Percentiles rank a stretch among this genome's conserved stretches.
Evolutionary conservation across 2,113 vertebrate genomes (phyloP).

Genomic region (Upupa epops): DNA sequence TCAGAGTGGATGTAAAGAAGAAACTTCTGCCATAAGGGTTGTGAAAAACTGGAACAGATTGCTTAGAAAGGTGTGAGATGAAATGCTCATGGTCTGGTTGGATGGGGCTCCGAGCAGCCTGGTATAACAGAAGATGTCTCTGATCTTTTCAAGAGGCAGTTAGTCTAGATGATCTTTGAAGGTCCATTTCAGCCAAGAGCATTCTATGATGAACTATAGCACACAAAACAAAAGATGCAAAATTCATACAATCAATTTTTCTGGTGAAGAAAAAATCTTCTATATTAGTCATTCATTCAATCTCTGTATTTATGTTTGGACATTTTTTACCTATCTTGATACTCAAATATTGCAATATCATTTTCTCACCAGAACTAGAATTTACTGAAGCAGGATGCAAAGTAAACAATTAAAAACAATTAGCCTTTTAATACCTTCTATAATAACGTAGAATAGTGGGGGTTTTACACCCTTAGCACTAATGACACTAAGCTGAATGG

Average conservation of each 20-base stretch:
- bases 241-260: background rate
- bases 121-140: too few species aligned
- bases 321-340: background rate
- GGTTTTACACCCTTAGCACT: background rate
- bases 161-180: too few species aligned
- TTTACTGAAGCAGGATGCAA: background rate
- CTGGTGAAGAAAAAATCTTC: background rate
- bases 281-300: background rate
- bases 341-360: background rate
- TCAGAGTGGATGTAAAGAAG: too few species aligned
- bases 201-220: background rate
- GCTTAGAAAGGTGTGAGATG: too few species aligned
- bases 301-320: background rate
- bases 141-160: too few species aligned
- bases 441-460: background rate
- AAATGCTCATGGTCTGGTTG: too few species aligned
- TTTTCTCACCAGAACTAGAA: background rate
- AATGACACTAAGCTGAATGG: background rate
- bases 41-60: too few species aligned
- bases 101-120: too few species aligned
- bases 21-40: too few species aligned
- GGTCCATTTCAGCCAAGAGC: too few species aligned
- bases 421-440: background rate
- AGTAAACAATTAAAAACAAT: background rate
- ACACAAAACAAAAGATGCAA: background rate